These are phyloP conservation scores for Amyelois transitella DNA, from an alignment of 1,140 invertebrate genomes.

Conservation along the genomic window DNA sequence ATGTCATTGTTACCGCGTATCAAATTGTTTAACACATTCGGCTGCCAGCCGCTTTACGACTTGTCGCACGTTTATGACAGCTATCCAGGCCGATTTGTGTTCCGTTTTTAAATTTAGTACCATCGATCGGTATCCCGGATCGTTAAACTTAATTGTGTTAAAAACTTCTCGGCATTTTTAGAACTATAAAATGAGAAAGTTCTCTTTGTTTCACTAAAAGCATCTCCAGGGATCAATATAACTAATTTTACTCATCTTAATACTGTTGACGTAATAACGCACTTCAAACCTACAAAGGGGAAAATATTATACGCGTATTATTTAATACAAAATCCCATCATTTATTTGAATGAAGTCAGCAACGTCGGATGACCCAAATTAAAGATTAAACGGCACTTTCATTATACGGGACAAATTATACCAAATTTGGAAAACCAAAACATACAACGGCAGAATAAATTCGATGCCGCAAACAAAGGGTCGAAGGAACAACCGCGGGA, in stretches of 20 bases:
- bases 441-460: slow-evolving; percentile 41
- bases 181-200: background rate
- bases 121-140: background rate
- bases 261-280: background rate
- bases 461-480: slow-evolving; percentile 47
- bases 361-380: slow-evolving; percentile 47
- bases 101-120: slow-evolving; percentile 10
- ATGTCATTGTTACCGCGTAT: slow-evolving; percentile 50
- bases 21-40: slow-evolving; percentile 59
- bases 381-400: slow-evolving; percentile 55
- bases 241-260: background rate
- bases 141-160: background rate
- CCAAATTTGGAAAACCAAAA: slow-evolving; percentile 43
- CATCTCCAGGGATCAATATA: background rate
- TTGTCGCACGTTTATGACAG: slow-evolving; percentile 38
- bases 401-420: slow-evolving; percentile 58
- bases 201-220: background rate
- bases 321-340: background rate
- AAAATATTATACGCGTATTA: background rate
- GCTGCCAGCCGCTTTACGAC: slow-evolving; percentile 34
- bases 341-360: slow-evolving; percentile 26
- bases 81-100: slow-evolving; percentile 28
- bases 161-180: background rate
- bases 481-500: slow-evolving; percentile 35
- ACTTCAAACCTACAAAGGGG: background rate